Percentiles rank a stretch among this genome's conserved stretches.
phyloP scores from a whole-genome alignment of 1,140 invertebrate species.

The Drosophila leontia region DNA sequence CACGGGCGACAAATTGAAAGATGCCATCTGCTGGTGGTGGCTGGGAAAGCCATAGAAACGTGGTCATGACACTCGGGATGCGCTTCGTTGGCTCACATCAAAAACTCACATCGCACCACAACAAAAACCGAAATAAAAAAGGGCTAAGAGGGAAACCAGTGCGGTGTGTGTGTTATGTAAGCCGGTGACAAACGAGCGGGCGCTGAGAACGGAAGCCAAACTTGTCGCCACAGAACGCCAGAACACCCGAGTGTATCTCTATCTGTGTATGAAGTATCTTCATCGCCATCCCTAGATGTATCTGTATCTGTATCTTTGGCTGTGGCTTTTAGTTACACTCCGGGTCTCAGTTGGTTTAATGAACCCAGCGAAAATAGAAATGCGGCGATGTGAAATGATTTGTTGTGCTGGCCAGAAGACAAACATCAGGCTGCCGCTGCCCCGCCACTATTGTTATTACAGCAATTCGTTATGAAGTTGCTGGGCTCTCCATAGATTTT shows the following conservation, averaged over 20 bases:
- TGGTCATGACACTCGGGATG: constrained; percentile 61
- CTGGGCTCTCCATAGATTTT: constrained; percentile 33
- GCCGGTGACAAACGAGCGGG: constrained; percentile 59
- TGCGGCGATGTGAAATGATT: constrained; percentile 74
- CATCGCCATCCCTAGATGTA: constrained; percentile 12
- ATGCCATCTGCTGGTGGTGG: constrained; percentile 32
- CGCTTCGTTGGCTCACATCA: constrained; percentile 51
- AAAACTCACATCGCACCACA: not conserved
- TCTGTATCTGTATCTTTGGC: constrained; percentile 24
- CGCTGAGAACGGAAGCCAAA: constrained; percentile 69
- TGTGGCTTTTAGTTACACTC: constrained; percentile 66
- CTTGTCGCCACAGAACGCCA: constrained; percentile 36
- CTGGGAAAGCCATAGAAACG: constrained; percentile 58
- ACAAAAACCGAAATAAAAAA: not conserved
- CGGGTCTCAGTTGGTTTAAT: constrained; percentile 71
- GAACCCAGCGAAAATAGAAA: constrained; percentile 61
- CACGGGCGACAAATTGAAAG: constrained; percentile 74
- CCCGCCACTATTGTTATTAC: constrained; percentile 61
- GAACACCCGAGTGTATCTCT: constrained; percentile 43
- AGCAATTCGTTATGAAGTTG: constrained; percentile 67
- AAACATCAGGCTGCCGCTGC: constrained; percentile 53
- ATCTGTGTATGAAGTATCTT: constrained; percentile 12
- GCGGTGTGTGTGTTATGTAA: constrained; percentile 55
- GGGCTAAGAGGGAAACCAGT: constrained; percentile 3
- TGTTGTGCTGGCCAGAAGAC: constrained; percentile 61